A percentile compares a stretch with the other conserved stretches of the same genome.
Conservation (phyloP, 2,888 invertebrate genomes). For the Elysia crispata region DNA sequence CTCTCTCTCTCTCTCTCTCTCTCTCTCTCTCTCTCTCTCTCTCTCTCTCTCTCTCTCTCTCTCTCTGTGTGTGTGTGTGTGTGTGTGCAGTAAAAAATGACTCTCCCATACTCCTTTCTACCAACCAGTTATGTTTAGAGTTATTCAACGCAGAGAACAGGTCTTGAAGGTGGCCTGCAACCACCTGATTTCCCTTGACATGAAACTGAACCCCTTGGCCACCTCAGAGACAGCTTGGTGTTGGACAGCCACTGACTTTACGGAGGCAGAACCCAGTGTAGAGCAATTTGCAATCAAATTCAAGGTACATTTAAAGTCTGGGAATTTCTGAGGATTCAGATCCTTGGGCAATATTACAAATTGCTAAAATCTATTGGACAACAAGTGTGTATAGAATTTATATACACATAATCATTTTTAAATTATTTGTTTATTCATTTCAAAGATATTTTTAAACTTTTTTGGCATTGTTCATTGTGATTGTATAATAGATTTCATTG, state of each 20-base stretch:
- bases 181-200: conserved; percentile 86
- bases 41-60: too few relatives aligned
- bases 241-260: conserved; percentile 91
- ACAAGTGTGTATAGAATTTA: too few relatives aligned
- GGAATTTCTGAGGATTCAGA: background rate
- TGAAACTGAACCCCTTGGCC: conserved; percentile 86
- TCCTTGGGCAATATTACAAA: too few relatives aligned
- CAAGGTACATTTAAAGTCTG: conserved; percentile 65
- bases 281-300: conserved; percentile 74
- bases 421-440: too few relatives aligned
- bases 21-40: too few relatives aligned
- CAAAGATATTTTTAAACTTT: too few relatives aligned
- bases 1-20: too few relatives aligned
- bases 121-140: conserved; percentile 79
- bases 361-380: too few relatives aligned
- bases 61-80: too few relatives aligned
- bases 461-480: too few relatives aligned
- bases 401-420: too few relatives aligned
- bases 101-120: background rate
- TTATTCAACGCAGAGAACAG: conserved; percentile 75
- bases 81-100: background rate
- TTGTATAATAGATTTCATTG: too few relatives aligned
- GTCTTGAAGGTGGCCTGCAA: conserved; percentile 89
- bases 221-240: conserved; percentile 85
- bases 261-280: conserved; percentile 78